phyloP scores from a whole-genome alignment of 2,888 invertebrate species.

The Hypolimnas misippus region DNA sequence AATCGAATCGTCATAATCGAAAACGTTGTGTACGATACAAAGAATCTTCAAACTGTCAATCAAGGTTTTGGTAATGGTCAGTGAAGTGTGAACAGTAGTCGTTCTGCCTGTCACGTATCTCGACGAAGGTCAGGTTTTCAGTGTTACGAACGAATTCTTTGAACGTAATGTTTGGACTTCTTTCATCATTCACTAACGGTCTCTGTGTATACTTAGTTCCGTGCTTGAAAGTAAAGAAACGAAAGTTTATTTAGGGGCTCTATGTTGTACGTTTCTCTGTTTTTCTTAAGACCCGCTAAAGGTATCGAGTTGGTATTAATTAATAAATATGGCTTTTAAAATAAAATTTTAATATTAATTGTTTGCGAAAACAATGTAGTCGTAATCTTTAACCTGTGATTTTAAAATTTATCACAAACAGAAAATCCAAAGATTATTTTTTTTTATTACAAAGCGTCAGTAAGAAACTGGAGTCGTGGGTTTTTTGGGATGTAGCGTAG shows the following conservation, averaged over 20 bases:
- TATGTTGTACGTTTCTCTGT: too few relatives aligned
- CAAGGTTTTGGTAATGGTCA: conserved; percentile 51
- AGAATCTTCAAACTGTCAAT: conserved; percentile 48
- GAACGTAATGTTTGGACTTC: conserved; percentile 18
- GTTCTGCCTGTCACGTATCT: conserved; percentile 47
- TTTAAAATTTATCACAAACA: too few relatives aligned
- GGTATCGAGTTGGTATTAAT: too few relatives aligned
- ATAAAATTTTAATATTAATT: too few relatives aligned
- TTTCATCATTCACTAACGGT: conserved; percentile 24
- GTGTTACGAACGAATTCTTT: conserved; percentile 1
- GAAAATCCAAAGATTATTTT: too few relatives aligned
- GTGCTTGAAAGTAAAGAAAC: neutral
- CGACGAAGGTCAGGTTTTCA: conserved; percentile 49
- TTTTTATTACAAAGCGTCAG: too few relatives aligned
- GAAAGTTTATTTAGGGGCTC: neutral
- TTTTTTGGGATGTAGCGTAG: too few relatives aligned
- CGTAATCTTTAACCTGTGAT: too few relatives aligned
- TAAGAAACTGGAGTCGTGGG: too few relatives aligned
- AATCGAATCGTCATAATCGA: conserved; percentile 5
- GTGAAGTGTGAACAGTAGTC: conserved; percentile 44
- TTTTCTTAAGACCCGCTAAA: too few relatives aligned
- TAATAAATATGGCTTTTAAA: too few relatives aligned
- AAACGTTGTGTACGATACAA: conserved; percentile 7
- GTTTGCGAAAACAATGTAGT: too few relatives aligned
- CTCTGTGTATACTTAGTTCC: neutral